Evolutionary conservation across 2,797 vertebrate species (phyloP).

Genomic region (Uromys caudimaculatus): DNA sequence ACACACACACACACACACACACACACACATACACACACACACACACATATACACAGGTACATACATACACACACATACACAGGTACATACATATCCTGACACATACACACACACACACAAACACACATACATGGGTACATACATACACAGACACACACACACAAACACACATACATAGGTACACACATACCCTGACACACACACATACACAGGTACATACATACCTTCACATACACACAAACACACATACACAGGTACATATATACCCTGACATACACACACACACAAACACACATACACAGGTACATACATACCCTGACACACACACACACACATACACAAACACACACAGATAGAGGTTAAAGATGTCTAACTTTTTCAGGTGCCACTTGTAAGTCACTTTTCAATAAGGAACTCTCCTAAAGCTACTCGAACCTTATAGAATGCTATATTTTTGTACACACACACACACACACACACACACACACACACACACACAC

Average conservation of each 20-base stretch:
- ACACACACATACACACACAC: too few species aligned
- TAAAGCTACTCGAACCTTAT: background rate
- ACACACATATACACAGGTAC: background rate
- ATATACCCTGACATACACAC: too few species aligned
- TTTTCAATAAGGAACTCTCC: background rate
- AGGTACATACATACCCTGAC: background rate
- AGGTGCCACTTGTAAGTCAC: background rate
- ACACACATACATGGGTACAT: background rate
- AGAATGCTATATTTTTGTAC: background rate
- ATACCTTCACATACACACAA: too few species aligned
- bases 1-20: too few species aligned
- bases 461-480: slow-evolving; percentile 36
- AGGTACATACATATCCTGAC: background rate
- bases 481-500: background rate
- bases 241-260: background rate
- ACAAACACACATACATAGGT: background rate
- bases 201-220: too few species aligned
- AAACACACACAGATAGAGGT: background rate
- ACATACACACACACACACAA: too few species aligned
- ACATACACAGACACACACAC: too few species aligned
- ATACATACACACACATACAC: background rate
- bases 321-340: too few species aligned
- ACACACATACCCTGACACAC: background rate
- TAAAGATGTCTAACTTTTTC: background rate
- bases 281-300: background rate